A percentile compares a stretch with the other conserved stretches of the same genome.
phyloP scores from a whole-genome alignment of 2,888 invertebrate genomes.

The Cheilosia scutellata region DNA sequence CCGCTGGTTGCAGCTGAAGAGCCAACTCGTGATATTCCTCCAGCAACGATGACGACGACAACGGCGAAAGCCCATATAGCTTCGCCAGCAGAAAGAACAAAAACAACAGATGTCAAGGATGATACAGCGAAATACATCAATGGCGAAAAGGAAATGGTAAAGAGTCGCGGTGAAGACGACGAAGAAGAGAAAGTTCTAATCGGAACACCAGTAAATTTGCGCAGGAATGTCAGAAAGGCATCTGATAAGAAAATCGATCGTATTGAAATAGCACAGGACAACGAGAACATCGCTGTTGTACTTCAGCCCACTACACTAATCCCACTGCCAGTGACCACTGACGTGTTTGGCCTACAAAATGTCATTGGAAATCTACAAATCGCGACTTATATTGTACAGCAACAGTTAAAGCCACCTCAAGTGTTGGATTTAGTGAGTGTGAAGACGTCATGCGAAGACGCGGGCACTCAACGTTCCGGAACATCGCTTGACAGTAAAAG shows the following conservation, averaged over 20 bases:
- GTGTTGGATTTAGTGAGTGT: conserved; percentile 77
- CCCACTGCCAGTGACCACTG: conserved; percentile 83
- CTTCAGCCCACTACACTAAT: conserved; percentile 83
- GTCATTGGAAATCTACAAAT: conserved; percentile 83
- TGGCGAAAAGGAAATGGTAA: conserved; percentile 17
- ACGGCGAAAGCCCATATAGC: conserved; percentile 19
- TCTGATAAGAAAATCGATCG: conserved; percentile 62
- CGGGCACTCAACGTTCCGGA: conserved; percentile 80
- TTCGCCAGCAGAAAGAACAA: conserved; percentile 8
- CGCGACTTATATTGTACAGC: conserved; percentile 83
- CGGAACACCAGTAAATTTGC: conserved; percentile 83
- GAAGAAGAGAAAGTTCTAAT: conserved; percentile 83
- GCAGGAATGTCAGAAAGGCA: conserved; percentile 81
- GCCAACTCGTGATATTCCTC: conserved; percentile 77
- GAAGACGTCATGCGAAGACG: conserved; percentile 78
- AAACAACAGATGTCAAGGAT: conserved; percentile 49
- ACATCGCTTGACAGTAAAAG: conserved; percentile 69
- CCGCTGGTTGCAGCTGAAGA: conserved; percentile 17
- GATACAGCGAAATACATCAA: conserved; percentile 21
- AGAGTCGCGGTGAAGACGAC: conserved; percentile 15
- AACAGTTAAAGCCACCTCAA: conserved; percentile 79
- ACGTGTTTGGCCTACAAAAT: conserved; percentile 83
- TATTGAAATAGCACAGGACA: conserved; percentile 63
- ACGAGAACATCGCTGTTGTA: conserved; percentile 82
- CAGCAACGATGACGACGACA: conserved; percentile 2